phyloP scores from a whole-genome alignment of 1,140 invertebrate genomes.

The Drosophila pachea region DNA sequence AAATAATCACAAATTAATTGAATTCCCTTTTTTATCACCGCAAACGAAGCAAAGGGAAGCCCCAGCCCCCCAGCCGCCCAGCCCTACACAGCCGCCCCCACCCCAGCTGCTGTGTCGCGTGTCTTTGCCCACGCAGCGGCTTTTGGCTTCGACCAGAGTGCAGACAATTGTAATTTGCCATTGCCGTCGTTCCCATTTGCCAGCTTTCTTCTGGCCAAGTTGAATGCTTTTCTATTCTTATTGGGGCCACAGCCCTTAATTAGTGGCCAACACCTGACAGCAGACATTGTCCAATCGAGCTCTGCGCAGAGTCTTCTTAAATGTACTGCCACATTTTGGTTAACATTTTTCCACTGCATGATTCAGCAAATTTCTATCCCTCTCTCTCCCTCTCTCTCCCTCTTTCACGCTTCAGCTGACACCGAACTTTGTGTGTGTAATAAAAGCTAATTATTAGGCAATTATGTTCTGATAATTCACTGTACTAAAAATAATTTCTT shows the following conservation, averaged over 20 bases:
- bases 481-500: no score
- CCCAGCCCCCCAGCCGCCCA: not conserved
- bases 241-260: conserved; percentile 51
- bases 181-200: conserved; percentile 32
- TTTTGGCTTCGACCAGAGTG: conserved; percentile 33
- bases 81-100: not conserved
- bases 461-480: no score
- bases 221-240: conserved; percentile 5
- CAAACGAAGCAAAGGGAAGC: conserved; percentile 2
- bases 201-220: conserved; percentile 27
- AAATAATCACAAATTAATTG: conserved; percentile 61
- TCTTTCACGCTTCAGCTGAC: no score
- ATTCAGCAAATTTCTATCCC: conserved; percentile 38
- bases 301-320: not conserved
- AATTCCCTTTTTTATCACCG: conserved; percentile 24
- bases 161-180: conserved; percentile 59
- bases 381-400: not conserved
- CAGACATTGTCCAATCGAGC: not conserved
- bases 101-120: not conserved
- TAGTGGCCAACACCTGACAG: conserved; percentile 46
- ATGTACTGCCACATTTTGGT: conserved; percentile 50
- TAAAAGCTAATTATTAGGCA: no score
- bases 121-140: not conserved
- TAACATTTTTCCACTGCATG: conserved; percentile 40
- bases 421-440: no score